Base-by-base conservation (phyloP, 2,113 vertebrate species). In the Solea solea region DNA sequence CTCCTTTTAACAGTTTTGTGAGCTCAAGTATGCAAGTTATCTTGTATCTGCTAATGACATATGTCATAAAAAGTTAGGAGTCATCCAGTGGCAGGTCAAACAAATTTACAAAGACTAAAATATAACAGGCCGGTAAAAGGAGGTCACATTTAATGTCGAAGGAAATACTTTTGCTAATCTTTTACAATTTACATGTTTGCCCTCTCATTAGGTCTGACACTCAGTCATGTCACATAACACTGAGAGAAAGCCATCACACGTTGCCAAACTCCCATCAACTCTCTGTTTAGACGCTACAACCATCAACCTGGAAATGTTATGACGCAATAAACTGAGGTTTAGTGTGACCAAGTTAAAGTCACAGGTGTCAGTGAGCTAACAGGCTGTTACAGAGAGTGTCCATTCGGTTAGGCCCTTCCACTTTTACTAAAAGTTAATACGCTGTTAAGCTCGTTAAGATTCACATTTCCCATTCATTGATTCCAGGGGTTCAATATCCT, bases 321-420 rank as follows among this genome's bases (percentile, higher is more conserved):
- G 76, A 71, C 69, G 57, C 45, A 82, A 51, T 74, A 64, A 69
- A 65, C 48, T 10, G 50, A 11, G 4, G 14, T 72, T 84, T 63
- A 49, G 42, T 62, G 27, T 40, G 53, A 69, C 41, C 61, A 9
- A 59, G 59, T 55, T 54, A 85, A 78, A 50, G 64, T 81, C 71
- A 89, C 44, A 68, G 34, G 51, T 68, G 61, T 81, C 72, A 80
- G 25, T 70, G 5, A 34, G 34, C 34, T 64, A n/a, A 69, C 52
- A 60, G 63, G 56, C 55, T 54, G 40, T 56, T 48, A 44, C 46
- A 76, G 25, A 72, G 61, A 50, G 14, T 40, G 12, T 57, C 50
- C 69, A 51, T 16, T 72, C 41, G 14, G 39, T 39, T 9, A 44
- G 67, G 45, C 50, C 7, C 34, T 58, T 16, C 50, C 73, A 73